Percentiles rank a stretch among this genome's conserved stretches.
These are phyloP conservation scores for Gastrophysa polygoni DNA, from an alignment of 2,888 invertebrate species.

Conservation along the genomic window DNA sequence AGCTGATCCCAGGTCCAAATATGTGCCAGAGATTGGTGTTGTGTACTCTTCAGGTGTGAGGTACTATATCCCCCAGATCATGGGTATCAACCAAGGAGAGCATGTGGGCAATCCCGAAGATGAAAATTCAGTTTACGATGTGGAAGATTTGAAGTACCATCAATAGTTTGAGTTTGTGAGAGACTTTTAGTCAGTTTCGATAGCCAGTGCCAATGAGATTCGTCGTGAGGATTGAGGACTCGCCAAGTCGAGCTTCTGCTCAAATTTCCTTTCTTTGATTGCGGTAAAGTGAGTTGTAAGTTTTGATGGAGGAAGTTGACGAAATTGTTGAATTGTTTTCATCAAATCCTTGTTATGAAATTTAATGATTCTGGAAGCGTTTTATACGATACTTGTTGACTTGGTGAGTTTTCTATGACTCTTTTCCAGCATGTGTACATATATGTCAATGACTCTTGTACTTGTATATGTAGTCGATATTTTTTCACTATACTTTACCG, in stretches of 20 bases:
- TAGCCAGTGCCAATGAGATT: constrained; percentile 22
- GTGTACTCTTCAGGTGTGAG: constrained; percentile 55
- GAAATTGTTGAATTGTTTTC: not conserved
- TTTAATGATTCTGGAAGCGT: too few relatives aligned
- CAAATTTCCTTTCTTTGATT: not conserved
- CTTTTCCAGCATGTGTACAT: not conserved
- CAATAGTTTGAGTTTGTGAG: constrained; percentile 31
- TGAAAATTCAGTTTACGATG: constrained; percentile 55
- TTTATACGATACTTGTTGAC: too few relatives aligned
- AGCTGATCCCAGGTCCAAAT: constrained; percentile 29
- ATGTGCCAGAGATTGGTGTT: constrained; percentile 56
- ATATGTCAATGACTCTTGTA: not conserved
- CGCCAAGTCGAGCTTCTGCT: not conserved
- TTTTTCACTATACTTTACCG: too few relatives aligned
- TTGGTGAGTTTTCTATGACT: not conserved
- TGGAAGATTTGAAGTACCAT: constrained; percentile 50
- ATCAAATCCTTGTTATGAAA: too few relatives aligned
- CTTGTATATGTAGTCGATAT: too few relatives aligned
- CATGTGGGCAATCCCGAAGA: constrained; percentile 29
- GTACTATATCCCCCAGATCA: constrained; percentile 56
- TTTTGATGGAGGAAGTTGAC: not conserved
- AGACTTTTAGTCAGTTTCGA: constrained; percentile 10
- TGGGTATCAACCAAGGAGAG: constrained; percentile 39
- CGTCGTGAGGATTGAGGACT: not conserved
- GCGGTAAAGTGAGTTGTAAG: not conserved